Conservation (phyloP, 2,888 invertebrate species). For the Rhamnusium bicolor region DNA sequence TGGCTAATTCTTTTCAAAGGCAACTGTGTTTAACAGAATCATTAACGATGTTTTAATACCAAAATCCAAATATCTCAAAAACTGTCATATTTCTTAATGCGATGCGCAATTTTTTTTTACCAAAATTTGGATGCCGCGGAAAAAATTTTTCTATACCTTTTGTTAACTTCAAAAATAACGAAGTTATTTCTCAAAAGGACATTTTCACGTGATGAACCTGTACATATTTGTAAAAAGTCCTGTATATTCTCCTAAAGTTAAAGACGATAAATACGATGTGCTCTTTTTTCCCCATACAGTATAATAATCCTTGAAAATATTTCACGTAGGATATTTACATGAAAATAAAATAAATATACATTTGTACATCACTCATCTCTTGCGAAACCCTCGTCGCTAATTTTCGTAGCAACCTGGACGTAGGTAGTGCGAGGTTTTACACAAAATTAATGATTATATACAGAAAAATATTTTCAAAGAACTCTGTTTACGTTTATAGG, state of each 20-base stretch:
- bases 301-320: conserved; percentile 15
- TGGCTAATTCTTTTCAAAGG: no score
- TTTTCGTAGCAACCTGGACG: background rate
- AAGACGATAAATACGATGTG: background rate
- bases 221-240: background rate
- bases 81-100: no score
- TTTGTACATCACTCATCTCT: conserved; percentile 3
- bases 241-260: background rate
- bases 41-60: no score
- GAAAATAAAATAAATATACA: conserved; percentile 9
- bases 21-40: no score
- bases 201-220: no score
- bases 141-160: no score
- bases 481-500: conserved; percentile 36
- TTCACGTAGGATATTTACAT: background rate
- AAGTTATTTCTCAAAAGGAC: no score
- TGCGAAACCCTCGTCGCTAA: background rate
- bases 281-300: conserved; percentile 5
- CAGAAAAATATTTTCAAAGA: conserved; percentile 37
- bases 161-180: no score
- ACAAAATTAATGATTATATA: background rate
- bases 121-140: no score
- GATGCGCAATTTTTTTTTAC: no score
- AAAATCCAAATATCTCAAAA: no score
- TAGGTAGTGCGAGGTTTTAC: background rate